Evolutionary conservation across 2,888 invertebrate genomes (phyloP).

Genomic region (Andrena minutula): DNA sequence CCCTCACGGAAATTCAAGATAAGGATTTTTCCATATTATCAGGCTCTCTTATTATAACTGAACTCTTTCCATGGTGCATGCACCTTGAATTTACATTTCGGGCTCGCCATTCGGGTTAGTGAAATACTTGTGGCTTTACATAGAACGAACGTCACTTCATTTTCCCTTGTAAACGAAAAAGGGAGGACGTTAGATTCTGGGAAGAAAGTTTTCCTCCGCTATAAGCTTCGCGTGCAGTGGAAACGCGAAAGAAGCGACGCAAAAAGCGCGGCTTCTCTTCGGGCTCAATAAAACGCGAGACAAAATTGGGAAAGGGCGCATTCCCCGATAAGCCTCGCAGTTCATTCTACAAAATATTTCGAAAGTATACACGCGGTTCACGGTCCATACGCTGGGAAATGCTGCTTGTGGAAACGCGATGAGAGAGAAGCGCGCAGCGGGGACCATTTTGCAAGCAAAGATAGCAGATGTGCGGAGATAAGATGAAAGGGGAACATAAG

Average conservation of each 20-base stretch:
- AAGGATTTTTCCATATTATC: neutral
- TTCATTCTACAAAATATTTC: conserved; percentile 33
- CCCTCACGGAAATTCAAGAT: neutral
- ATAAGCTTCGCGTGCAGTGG: neutral
- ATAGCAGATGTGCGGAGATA: conserved; percentile 10
- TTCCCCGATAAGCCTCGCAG: conserved; percentile 12
- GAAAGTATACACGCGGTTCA: neutral
- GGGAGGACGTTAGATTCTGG: no score
- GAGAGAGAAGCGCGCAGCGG: conserved; percentile 1
- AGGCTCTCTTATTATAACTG: neutral
- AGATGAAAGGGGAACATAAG: conserved; percentile 37
- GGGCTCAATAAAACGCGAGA: conserved; percentile 26
- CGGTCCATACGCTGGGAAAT: neutral
- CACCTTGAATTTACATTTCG: neutral
- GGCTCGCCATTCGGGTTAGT: no score
- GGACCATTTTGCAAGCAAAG: conserved; percentile 23
- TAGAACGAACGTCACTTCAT: neutral
- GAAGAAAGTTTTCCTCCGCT: neutral
- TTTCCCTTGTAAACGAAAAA: neutral
- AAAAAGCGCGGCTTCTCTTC: neutral
- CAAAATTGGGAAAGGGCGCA: conserved; percentile 37
- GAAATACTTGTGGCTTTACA: no score
- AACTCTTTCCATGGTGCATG: neutral
- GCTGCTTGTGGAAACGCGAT: conserved; percentile 1
- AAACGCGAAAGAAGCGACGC: conserved; percentile 1